Percentiles rank a stretch among this genome's conserved stretches.
phyloP scores from a whole-genome alignment of 2,113 vertebrate genomes.

The Haliaeetus leucogaster region DNA sequence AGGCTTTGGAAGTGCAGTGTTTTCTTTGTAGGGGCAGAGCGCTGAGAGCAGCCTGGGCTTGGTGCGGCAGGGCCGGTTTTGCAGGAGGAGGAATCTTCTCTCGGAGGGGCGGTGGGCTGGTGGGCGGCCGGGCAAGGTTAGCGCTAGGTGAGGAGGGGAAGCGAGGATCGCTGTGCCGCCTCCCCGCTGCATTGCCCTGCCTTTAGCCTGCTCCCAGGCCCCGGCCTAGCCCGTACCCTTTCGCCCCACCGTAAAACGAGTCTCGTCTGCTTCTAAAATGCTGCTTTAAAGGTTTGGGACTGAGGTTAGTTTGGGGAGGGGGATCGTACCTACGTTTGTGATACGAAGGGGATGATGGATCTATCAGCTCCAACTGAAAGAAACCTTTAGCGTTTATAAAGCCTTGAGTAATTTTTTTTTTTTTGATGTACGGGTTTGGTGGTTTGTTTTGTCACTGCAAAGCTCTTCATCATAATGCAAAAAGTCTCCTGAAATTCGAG shows the following conservation, averaged over 20 bases:
- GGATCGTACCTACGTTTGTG: neutral
- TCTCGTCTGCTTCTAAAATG: neutral
- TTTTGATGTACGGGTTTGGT: neutral
- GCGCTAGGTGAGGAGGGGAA: neutral
- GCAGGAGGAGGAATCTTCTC: neutral
- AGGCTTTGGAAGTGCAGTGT: neutral
- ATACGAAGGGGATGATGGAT: neutral
- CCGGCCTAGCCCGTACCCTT: neutral
- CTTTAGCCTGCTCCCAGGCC: neutral
- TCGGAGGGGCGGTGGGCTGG: neutral
- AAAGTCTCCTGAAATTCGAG: neutral
- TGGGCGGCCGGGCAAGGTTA: neutral
- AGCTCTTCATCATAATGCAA: neutral
- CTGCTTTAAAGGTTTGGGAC: neutral
- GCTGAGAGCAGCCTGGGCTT: neutral
- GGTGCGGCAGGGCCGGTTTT: neutral
- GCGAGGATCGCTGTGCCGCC: neutral
- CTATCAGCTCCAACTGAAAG: neutral
- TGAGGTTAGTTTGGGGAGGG: neutral
- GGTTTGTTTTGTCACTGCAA: neutral
- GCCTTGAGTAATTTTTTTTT: neutral
- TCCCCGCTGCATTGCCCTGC: neutral
- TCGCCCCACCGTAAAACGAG: neutral
- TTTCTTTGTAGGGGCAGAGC: constrained; percentile 8
- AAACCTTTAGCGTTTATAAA: neutral